Percentiles rank a stretch among this genome's conserved stretches.
Evolutionary conservation across 37 sponge, comb jelly and placozoan species (phyloP).

Genomic region (Cladorhizidae sp.): DNA sequence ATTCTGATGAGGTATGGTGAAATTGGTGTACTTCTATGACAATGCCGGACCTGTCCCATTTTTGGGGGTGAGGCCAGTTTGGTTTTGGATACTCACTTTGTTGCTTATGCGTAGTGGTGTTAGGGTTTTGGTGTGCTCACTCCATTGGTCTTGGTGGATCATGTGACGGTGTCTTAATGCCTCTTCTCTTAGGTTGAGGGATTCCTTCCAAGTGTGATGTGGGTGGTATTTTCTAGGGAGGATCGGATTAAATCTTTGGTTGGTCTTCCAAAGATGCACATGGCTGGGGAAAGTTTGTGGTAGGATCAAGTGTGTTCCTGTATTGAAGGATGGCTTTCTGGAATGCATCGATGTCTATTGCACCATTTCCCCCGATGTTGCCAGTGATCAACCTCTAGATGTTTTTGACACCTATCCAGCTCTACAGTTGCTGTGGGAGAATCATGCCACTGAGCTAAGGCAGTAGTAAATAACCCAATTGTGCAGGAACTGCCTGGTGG

Average conservation of each 20-base stretch:
- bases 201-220: slow-evolving; percentile 22
- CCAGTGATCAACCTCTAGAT: slow-evolving; percentile 41
- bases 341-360: too few relatives aligned
- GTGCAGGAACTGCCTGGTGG: slow-evolving; percentile 26
- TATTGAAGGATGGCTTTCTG: too few relatives aligned
- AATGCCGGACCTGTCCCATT: slow-evolving; percentile 40
- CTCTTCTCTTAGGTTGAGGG: slow-evolving; percentile 23
- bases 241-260: slow-evolving; percentile 40
- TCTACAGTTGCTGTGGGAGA: slow-evolving; percentile 40
- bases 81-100: slow-evolving; percentile 45
- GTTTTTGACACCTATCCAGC: slow-evolving; percentile 43
- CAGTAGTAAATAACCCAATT: slow-evolving; percentile 32
- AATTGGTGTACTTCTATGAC: slow-evolving; percentile 34
- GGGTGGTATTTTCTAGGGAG: slow-evolving; percentile 29
- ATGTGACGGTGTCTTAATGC: slow-evolving; percentile 46
- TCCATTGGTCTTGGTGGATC: slow-evolving; percentile 28
- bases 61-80: slow-evolving; percentile 35
- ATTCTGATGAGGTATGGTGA: slow-evolving; percentile 32
- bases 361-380: too few relatives aligned
- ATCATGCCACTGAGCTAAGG: too few relatives aligned
- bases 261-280: slow-evolving; percentile 27
- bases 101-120: slow-evolving; percentile 24
- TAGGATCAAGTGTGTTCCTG: slow-evolving; percentile 36
- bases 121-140: slow-evolving; percentile 40
- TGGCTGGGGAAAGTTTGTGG: slow-evolving; percentile 26